Base-by-base conservation (phyloP, 2,797 vertebrate species). In the Semotilus atromaculatus region DNA sequence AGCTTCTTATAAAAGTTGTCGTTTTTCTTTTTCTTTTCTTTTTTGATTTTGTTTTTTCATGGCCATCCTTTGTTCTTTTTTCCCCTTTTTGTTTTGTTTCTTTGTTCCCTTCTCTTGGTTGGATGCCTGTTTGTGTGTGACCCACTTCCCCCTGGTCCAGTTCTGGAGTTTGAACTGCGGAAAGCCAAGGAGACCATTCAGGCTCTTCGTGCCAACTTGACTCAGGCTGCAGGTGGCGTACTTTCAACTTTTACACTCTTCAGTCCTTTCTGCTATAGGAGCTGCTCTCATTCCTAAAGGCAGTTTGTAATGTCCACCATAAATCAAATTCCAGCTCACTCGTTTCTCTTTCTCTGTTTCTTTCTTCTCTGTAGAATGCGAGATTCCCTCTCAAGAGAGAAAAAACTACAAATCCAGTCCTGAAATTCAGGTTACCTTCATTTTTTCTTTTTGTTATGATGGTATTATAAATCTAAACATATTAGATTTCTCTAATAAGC, bases 181-280 rank as follows among this genome's bases (percentile, higher is more conserved):
- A 99, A 99, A 99, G 98, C 98, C 98, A 99, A 97, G 97, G 98
- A 99, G 96, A 99, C 97, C 97, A 99, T 99, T 97, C 98, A 99
- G 97, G 97, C 98, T 96, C 98, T 99, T 93, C 98, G 98, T 96
- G 97, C 97, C 97, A 99, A 99, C 97, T 97, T 99, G 96, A 99
- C 98, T 97, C 96, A 99, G 97, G 98, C 98, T 97, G 97, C 98
- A 99, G 98, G 98, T 99, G 97, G 97, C 96, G 97, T 97, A 97
- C 97, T 97, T 95, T 96, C 96, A 95, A 96, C 94, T 97, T 99
- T 96, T 94, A 85, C 89, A 90, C 70, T 91, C 94, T 93, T 95
- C 92, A 93, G 93, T 91, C 75, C 43, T 93, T 93, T 93, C 88
- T 93, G 89, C 91, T 94, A 94, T 91, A 88, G 93, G 76, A 91